These are phyloP conservation scores for Papilio protenor DNA, from an alignment of 2,888 invertebrate species.

Conservation along the genomic window DNA sequence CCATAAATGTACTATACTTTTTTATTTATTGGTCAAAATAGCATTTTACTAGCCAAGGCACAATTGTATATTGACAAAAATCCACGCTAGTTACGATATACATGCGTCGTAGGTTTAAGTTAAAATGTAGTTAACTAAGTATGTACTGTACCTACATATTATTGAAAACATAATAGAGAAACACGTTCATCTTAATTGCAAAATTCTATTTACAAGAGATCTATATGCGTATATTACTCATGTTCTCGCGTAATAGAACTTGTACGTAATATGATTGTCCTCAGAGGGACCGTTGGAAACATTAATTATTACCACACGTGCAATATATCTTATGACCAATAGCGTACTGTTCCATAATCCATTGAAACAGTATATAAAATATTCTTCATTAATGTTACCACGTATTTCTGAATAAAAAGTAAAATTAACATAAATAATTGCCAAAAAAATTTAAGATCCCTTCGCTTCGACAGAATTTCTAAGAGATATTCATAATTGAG, in stretches of 20 bases:
- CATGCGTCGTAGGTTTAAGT: no score
- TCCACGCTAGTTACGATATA: no score
- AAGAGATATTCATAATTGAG: conserved; percentile 77
- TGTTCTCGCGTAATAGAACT: conserved; percentile 50
- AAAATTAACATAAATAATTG: conserved; percentile 82
- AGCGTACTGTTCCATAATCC: conserved; percentile 30
- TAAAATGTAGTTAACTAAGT: no score
- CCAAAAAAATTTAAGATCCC: conserved; percentile 72
- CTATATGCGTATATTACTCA: conserved; percentile 16
- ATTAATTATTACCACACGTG: conserved; percentile 61
- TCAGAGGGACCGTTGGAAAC: conserved; percentile 62
- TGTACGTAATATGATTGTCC: conserved; percentile 57
- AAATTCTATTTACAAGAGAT: conserved; percentile 34
- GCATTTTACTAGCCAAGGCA: no score
- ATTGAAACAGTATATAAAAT: not conserved
- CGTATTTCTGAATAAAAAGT: conserved; percentile 63
- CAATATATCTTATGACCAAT: conserved; percentile 47
- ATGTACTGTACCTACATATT: not conserved
- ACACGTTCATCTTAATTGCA: conserved; percentile 24
- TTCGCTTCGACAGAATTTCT: conserved; percentile 69
- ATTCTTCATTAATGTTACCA: not conserved
- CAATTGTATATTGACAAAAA: no score
- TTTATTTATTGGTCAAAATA: no score
- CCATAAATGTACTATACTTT: no score
- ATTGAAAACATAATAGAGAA: not conserved